phyloP scores from a whole-genome alignment of 2,888 invertebrate genomes.

The Busseola fusca region DNA sequence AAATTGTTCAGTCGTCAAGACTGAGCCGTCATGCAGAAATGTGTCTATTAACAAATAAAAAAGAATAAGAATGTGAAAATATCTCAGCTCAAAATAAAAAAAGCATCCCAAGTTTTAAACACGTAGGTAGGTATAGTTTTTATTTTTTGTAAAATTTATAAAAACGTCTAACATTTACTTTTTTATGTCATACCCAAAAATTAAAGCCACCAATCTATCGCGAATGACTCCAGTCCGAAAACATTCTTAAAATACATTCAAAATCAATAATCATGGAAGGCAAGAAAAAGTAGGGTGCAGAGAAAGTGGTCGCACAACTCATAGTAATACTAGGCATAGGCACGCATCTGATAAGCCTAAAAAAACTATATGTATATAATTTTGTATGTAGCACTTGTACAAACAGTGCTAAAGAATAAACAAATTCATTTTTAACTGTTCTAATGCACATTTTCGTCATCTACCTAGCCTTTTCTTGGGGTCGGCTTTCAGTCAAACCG shows the following conservation, averaged over 20 bases:
- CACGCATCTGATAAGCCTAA: not conserved
- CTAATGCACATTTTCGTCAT: not conserved
- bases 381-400: not conserved
- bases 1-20: not conserved
- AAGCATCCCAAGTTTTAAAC: not conserved
- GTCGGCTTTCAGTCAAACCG: not conserved
- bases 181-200: slow-evolving; percentile 4
- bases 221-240: not conserved
- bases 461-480: not conserved
- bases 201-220: not conserved
- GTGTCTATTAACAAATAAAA: not conserved
- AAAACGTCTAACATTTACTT: not conserved
- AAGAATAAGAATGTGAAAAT: not conserved
- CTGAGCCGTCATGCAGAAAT: not conserved
- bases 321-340: not conserved
- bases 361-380: not conserved
- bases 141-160: not conserved
- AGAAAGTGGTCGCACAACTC: not conserved
- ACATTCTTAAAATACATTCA: not conserved
- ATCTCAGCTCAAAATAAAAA: not conserved
- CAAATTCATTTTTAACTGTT: not conserved
- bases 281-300: not conserved
- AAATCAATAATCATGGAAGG: not conserved
- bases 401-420: not conserved
- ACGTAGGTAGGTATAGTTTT: not conserved